phyloP scores from a whole-genome alignment of 1,140 invertebrate genomes.

The Holcopasites calliopsidis region DNA sequence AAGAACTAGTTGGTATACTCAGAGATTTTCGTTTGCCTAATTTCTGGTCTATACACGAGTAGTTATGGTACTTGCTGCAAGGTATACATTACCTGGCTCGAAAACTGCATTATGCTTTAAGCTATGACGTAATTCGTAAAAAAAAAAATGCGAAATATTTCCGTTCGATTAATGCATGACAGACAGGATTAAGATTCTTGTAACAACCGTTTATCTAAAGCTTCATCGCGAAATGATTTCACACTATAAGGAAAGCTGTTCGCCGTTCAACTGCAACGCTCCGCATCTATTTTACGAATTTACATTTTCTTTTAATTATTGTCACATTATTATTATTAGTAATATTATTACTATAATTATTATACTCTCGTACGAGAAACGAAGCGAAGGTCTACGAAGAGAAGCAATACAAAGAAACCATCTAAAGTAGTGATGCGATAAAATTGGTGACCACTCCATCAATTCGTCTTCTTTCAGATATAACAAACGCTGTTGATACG shows the following conservation, averaged over 20 bases:
- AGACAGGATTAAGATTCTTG: not conserved
- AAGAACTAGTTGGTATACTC: not conserved
- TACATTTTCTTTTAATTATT: slow-evolving; percentile 22
- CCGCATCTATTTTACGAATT: slow-evolving; percentile 24
- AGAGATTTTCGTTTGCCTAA: not conserved
- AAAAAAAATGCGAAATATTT: not conserved
- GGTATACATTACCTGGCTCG: slow-evolving; percentile 34
- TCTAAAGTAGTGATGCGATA: slow-evolving; percentile 25
- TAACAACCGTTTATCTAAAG: not conserved
- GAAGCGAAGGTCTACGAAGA: slow-evolving; percentile 44
- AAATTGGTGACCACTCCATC: slow-evolving; percentile 51
- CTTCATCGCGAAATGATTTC: slow-evolving; percentile 8
- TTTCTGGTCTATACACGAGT: slow-evolving; percentile 26
- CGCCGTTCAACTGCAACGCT: not conserved
- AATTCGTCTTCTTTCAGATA: not conserved
- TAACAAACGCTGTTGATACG: not conserved
- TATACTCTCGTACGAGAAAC: slow-evolving; percentile 8
- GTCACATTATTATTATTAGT: not conserved
- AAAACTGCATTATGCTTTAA: slow-evolving; percentile 43
- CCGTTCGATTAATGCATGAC: not conserved
- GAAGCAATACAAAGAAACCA: slow-evolving; percentile 53
- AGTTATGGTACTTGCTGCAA: slow-evolving; percentile 20
- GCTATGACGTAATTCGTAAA: not conserved
- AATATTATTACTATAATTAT: slow-evolving; percentile 1
- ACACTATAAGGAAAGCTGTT: slow-evolving; percentile 3